Conservation (phyloP, 2,797 vertebrate genomes). For the Notolepis coatsorum region DNA sequence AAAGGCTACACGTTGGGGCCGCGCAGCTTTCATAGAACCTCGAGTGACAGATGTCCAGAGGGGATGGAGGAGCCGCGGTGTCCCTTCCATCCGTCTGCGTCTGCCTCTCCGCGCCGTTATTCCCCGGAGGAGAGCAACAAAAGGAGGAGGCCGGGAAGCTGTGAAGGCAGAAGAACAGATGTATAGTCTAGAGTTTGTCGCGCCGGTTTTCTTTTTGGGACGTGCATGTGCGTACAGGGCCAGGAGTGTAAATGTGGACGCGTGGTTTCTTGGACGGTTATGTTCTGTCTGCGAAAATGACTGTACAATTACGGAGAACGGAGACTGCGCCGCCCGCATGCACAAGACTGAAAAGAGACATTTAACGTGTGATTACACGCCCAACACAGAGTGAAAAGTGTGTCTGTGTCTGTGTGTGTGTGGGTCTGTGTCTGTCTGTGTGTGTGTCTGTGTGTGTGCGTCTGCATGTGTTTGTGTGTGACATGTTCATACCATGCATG, state of each 20-base stretch:
- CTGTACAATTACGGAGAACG: conserved; percentile 79
- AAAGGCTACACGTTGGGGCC: not conserved
- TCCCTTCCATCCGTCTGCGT: not conserved
- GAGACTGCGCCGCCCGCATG: conserved; percentile 66
- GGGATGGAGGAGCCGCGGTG: conserved; percentile 24
- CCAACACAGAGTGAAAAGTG: conserved; percentile 50
- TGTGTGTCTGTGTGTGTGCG: not conserved
- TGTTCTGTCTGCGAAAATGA: conserved; percentile 74
- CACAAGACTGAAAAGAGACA: conserved; percentile 59
- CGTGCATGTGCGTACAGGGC: conserved; percentile 23
- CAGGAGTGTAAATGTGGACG: conserved; percentile 51
- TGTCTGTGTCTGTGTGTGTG: conserved; percentile 1
- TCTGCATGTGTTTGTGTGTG: conserved; percentile 23
- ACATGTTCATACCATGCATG: conserved; percentile 23
- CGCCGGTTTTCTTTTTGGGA: not conserved
- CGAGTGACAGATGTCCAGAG: not conserved
- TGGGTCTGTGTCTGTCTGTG: not conserved
- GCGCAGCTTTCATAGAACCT: not conserved
- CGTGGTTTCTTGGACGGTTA: conserved; percentile 74
- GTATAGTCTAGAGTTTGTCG: not conserved
- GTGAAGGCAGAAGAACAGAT: conserved; percentile 6
- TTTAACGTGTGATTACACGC: conserved; percentile 78
- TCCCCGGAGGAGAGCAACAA: no score
- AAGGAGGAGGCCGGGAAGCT: no score
- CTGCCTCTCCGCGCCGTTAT: not conserved